phyloP scores from a whole-genome alignment of 2,113 vertebrate genomes.

The Corydoras sp. region DNA sequence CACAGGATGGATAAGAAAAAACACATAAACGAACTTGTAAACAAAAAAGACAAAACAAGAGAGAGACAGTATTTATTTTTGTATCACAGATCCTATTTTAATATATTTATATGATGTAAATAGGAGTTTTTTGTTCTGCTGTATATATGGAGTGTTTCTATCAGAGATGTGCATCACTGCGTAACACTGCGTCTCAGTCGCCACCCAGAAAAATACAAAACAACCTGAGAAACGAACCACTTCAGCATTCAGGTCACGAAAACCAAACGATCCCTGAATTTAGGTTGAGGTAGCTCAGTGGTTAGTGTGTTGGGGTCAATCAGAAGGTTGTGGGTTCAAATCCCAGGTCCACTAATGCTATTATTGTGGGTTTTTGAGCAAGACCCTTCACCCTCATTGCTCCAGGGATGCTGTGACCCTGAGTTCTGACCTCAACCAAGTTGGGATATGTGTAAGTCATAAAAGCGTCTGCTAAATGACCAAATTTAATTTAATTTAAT shows the following conservation, averaged over 20 bases:
- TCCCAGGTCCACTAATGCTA: no score
- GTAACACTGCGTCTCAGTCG: conserved; percentile 42
- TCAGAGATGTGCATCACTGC: conserved; percentile 46
- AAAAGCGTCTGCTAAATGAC: no score
- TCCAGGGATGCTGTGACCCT: no score
- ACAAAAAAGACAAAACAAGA: conserved; percentile 51
- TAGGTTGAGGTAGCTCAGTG: no score
- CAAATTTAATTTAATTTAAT: no score
- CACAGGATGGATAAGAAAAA: conserved; percentile 51
- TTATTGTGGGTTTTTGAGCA: no score
- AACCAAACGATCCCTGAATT: no score
- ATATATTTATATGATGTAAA: conserved; percentile 99
- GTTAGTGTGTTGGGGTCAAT: no score
- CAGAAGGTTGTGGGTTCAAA: no score
- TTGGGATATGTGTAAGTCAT: no score
- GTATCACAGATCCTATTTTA: conserved; percentile 88
- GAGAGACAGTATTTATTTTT: conserved; percentile 97
- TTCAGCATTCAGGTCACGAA: not conserved
- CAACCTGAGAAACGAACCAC: not conserved
- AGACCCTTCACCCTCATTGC: no score
- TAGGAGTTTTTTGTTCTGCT: conserved; percentile 76
- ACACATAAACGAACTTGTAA: conserved; percentile 44
- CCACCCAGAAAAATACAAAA: conserved; percentile 31
- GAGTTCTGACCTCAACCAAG: no score
- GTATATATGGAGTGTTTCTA: conserved; percentile 71